Percentiles rank a stretch among this genome's conserved stretches.
Evolutionary conservation across 1,140 invertebrate genomes (phyloP).

Genomic region (Tetramorium alpestre): DNA sequence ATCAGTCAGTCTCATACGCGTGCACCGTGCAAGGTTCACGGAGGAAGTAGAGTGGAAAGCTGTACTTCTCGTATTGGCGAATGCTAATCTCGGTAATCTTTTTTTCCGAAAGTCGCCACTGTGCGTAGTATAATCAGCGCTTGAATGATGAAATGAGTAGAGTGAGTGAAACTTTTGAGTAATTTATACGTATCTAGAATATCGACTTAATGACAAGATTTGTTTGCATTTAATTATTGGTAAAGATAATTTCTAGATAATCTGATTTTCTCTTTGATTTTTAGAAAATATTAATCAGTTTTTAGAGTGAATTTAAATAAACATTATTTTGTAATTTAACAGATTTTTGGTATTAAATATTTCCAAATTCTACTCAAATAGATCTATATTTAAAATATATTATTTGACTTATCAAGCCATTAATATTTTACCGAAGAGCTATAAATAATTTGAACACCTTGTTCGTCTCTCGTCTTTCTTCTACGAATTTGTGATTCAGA

Average conservation of each 20-base stretch:
- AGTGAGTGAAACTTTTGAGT: not conserved
- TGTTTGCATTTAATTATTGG: not conserved
- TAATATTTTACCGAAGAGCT: not conserved
- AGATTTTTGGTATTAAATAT: not conserved
- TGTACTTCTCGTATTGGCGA: conserved; percentile 41
- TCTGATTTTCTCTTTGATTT: not conserved
- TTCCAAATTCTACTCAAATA: not conserved
- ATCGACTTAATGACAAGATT: not conserved
- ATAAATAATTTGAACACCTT: not conserved
- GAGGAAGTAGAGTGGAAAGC: conserved; percentile 59
- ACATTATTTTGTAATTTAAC: not conserved
- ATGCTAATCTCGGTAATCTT: not conserved
- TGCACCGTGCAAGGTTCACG: conserved; percentile 36
- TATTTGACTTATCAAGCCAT: not conserved
- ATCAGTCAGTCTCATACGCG: conserved; percentile 19
- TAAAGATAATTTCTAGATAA: not conserved
- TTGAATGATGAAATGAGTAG: not conserved
- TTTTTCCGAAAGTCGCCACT: not conserved
- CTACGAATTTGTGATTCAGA: not conserved
- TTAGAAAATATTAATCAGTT: not conserved
- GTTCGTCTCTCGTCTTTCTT: not conserved
- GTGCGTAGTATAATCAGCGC: not conserved
- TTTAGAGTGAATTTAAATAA: not conserved
- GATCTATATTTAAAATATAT: not conserved
- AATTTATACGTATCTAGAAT: not conserved